Percentiles rank a stretch among this genome's conserved stretches.
phyloP scores from a whole-genome alignment of 2,888 invertebrate species.

The Netelia melanura region DNA sequence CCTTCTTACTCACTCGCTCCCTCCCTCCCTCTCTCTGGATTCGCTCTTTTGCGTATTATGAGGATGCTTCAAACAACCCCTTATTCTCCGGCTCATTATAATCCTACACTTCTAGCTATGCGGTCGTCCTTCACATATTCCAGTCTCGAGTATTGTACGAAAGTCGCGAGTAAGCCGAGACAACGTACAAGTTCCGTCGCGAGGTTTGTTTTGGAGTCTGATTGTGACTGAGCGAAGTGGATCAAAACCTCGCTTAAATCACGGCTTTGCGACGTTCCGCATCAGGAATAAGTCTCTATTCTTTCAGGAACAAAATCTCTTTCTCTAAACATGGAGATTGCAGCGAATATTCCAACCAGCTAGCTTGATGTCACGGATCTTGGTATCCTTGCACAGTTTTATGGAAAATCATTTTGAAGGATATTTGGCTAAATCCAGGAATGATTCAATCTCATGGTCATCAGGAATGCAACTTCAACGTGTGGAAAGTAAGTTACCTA shows the following conservation, averaged over 20 bases:
- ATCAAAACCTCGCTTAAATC: neutral
- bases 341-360: too few species aligned
- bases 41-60: neutral
- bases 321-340: too few species aligned
- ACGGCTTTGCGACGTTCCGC: neutral
- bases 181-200: neutral
- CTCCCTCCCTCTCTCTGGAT: neutral
- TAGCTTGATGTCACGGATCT: too few species aligned
- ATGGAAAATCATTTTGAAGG: too few species aligned
- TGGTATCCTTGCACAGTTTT: too few species aligned
- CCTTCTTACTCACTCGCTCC: neutral
- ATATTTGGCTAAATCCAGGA: too few species aligned
- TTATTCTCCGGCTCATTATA: conserved; percentile 31
- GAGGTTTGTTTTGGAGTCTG: neutral
- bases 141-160: conserved; percentile 45
- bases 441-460: too few species aligned
- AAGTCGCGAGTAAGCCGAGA: conserved; percentile 9
- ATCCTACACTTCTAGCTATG: conserved; percentile 33
- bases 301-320: too few species aligned
- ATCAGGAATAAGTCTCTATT: neutral
- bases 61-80: conserved; percentile 40
- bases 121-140: conserved; percentile 18
- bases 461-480: too few species aligned
- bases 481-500: too few species aligned
- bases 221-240: neutral